Percentiles rank a stretch among this genome's conserved stretches.
phyloP scores from a whole-genome alignment of 2,113 vertebrate genomes.

The Bubo bubo region DNA sequence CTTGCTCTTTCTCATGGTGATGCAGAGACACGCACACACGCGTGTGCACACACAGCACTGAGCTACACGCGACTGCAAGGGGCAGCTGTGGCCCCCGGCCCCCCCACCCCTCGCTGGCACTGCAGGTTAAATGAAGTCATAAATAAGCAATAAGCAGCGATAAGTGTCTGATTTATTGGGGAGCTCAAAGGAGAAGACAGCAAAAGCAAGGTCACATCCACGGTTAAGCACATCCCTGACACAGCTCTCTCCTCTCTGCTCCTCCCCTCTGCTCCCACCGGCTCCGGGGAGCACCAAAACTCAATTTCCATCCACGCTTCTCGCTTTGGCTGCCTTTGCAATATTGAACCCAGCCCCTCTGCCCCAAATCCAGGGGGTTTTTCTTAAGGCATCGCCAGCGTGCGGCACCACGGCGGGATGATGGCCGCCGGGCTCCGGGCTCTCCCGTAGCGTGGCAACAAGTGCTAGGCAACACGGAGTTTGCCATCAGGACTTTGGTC shows the following conservation, averaged over 20 bases:
- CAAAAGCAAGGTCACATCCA: constrained; percentile 39
- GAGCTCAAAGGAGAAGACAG: neutral
- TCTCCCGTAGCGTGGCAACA: constrained; percentile 60
- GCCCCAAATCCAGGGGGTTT: neutral
- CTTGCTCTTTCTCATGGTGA: rapidly evolving
- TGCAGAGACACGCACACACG: neutral
- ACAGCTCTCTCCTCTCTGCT: neutral
- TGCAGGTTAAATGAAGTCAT: neutral
- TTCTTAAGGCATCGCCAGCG: rapidly evolving
- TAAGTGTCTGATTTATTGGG: constrained; percentile 48
- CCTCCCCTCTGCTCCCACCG: neutral
- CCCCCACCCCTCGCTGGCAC: neutral
- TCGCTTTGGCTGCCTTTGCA: neutral
- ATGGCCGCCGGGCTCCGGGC: neutral
- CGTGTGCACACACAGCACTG: neutral
- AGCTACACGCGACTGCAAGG: neutral
- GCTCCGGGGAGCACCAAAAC: neutral
- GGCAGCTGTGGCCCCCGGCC: neutral
- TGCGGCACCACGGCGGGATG: rapidly evolving
- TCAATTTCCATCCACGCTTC: neutral
- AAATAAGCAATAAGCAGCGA: constrained; percentile 48
- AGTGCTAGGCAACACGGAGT: constrained; percentile 37
- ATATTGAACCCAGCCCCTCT: neutral
- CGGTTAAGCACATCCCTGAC: neutral
- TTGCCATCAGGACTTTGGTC: neutral